These are phyloP conservation scores for Micromys minutus DNA, from an alignment of 2,113 vertebrate genomes.

Conservation along the genomic window DNA sequence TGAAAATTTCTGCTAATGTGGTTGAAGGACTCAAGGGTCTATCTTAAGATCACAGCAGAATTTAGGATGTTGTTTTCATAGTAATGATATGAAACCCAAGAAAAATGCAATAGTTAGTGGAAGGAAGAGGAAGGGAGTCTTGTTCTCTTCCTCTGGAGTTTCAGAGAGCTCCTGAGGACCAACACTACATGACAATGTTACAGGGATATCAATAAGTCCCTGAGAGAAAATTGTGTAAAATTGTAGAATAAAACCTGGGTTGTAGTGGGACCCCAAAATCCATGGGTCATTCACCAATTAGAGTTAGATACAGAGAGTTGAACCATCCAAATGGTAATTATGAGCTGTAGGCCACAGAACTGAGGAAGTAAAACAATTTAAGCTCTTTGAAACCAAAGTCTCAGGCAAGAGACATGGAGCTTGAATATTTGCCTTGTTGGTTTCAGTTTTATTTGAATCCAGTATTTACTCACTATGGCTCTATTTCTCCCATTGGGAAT, in stretches of 20 bases:
- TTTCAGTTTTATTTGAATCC: not conserved
- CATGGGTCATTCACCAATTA: not conserved
- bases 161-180: not conserved
- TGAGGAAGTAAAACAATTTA: not conserved
- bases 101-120: not conserved
- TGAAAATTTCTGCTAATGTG: not conserved
- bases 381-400: not conserved
- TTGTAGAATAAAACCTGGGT: not conserved
- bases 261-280: not conserved
- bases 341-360: not conserved
- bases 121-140: not conserved
- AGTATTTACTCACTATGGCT: not conserved
- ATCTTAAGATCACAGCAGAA: not conserved
- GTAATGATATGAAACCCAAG: not conserved
- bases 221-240: not conserved
- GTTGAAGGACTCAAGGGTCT: not conserved
- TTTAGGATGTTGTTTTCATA: not conserved
- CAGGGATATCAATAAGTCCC: not conserved
- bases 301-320: not conserved
- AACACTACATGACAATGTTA: not conserved
- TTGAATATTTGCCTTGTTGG: not conserved
- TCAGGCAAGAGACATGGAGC: not conserved
- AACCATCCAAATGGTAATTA: not conserved
- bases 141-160: not conserved
- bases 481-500: not conserved